phyloP scores from a whole-genome alignment of 2,797 vertebrate genomes.

The Clarias fuscus region DNA sequence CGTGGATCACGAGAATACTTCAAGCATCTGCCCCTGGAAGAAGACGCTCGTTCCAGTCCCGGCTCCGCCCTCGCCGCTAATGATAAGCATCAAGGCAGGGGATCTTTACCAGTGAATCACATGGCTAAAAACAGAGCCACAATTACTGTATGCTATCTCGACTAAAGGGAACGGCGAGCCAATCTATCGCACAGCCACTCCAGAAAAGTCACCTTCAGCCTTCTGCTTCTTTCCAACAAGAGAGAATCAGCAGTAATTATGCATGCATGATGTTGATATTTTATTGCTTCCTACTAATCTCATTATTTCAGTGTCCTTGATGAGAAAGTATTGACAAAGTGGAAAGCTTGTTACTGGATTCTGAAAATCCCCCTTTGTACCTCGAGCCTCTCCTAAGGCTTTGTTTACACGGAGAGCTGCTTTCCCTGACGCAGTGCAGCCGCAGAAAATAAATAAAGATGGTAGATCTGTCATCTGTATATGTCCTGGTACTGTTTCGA shows the following conservation, averaged over 20 bases:
- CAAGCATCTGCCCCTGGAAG: not conserved
- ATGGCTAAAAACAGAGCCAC: constrained; percentile 40
- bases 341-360: constrained; percentile 57
- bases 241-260: constrained; percentile 56
- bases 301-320: constrained; percentile 60
- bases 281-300: constrained; percentile 59
- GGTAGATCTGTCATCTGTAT: constrained; percentile 46
- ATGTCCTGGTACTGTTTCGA: constrained; percentile 15
- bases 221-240: constrained; percentile 42
- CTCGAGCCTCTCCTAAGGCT: constrained; percentile 11
- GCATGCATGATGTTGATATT: constrained; percentile 59
- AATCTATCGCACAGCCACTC: constrained; percentile 34
- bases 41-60: not conserved
- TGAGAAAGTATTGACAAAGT: constrained; percentile 60
- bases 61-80: constrained; percentile 13
- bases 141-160: constrained; percentile 32
- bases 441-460: constrained; percentile 46
- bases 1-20: not conserved
- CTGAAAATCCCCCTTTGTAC: constrained; percentile 21
- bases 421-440: constrained; percentile 44
- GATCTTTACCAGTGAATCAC: constrained; percentile 19
- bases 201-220: constrained; percentile 59
- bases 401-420: constrained; percentile 41
- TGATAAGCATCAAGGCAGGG: constrained; percentile 27
- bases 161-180: constrained; percentile 10